phyloP scores from a whole-genome alignment of 2,113 vertebrate species.

The Lophius piscatorius region DNA sequence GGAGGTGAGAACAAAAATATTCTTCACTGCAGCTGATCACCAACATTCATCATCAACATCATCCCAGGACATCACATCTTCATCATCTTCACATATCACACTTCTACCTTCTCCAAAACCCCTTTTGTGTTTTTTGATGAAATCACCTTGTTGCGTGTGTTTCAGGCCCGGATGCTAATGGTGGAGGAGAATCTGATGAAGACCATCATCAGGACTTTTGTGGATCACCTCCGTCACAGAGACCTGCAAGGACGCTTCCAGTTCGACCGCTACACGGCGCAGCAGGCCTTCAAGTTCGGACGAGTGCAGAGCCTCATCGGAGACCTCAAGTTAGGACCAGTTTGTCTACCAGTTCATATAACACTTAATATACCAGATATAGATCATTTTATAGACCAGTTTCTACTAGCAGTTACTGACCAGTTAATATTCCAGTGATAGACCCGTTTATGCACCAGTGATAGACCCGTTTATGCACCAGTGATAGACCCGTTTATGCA shows the following conservation, averaged over 20 bases:
- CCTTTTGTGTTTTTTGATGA: neutral
- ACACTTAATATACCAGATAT: no score
- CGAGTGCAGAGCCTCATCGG: conserved; percentile 96
- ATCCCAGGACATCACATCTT: neutral
- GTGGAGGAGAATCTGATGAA: conserved; percentile 94
- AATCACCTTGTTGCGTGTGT: neutral
- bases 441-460: no score
- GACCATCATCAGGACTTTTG: conserved; percentile 94
- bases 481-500: no score
- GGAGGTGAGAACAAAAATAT: neutral
- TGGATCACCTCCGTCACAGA: conserved; percentile 92
- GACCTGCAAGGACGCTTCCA: conserved; percentile 96
- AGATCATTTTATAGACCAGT: no score
- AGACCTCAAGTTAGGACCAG: conserved; percentile 92
- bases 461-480: no score
- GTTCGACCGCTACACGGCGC: conserved; percentile 94
- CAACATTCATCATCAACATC: neutral
- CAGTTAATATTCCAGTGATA: no score
- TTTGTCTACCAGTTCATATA: neutral
- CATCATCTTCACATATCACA: neutral
- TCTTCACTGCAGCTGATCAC: neutral
- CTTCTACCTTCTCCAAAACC: neutral
- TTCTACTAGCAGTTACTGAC: no score
- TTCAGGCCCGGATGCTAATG: conserved; percentile 95
- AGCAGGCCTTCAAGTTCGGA: conserved; percentile 96